phyloP scores from a whole-genome alignment of 2,888 invertebrate species.

The Lasioglossum lativentre region DNA sequence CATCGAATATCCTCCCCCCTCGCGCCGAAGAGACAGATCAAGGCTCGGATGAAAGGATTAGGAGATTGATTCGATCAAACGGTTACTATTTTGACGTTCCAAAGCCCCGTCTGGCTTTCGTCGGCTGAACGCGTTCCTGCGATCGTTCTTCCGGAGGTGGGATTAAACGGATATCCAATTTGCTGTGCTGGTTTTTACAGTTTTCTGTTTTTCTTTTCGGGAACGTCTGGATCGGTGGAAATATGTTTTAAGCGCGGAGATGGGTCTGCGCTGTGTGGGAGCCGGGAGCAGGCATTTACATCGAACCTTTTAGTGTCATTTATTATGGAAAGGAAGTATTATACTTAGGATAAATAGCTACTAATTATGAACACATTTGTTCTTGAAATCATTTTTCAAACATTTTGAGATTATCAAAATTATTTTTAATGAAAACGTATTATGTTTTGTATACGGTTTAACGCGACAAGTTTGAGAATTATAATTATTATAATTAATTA shows the following conservation, averaged over 20 bases:
- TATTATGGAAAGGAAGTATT: background rate
- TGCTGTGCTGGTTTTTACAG: background rate
- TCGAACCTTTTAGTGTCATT: background rate
- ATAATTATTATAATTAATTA: too few species aligned
- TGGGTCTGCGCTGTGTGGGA: too few species aligned
- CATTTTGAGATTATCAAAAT: too few species aligned
- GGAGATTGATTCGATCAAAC: slow-evolving; percentile 33
- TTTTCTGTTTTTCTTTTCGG: background rate
- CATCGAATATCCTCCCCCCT: background rate
- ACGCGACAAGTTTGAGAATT: too few species aligned
- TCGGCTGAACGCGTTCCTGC: background rate
- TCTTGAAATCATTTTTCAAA: too few species aligned
- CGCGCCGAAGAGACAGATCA: background rate
- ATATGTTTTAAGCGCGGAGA: background rate
- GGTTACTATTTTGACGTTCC: background rate
- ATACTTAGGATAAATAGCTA: background rate
- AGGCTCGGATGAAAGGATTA: slow-evolving; percentile 25
- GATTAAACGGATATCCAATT: background rate
- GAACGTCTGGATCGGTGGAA: background rate
- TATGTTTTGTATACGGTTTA: too few species aligned
- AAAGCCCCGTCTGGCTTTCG: background rate
- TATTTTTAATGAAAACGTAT: too few species aligned
- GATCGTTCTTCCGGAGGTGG: background rate
- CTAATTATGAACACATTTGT: too few species aligned
- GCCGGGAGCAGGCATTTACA: background rate